Conservation (phyloP, 1,140 invertebrate genomes). For the Sminthurides bifidus region DNA sequence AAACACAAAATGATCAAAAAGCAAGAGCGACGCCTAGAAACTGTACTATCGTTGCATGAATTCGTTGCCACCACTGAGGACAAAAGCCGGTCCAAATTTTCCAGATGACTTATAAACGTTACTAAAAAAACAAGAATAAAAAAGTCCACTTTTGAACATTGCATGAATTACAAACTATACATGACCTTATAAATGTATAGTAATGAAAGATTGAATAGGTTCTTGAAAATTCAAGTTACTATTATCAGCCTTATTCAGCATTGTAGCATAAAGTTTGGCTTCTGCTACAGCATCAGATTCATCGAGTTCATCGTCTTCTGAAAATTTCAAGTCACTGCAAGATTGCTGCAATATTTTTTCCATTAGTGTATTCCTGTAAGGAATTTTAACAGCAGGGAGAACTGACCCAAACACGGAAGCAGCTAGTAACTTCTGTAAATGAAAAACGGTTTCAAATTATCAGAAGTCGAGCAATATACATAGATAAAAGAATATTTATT, state of each 20-base stretch:
- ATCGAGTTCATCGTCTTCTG: background rate
- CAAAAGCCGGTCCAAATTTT: background rate
- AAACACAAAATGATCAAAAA: background rate
- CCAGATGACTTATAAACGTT: background rate
- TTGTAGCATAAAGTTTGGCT: slow-evolving; percentile 13
- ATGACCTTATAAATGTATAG: background rate
- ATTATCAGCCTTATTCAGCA: slow-evolving; percentile 22
- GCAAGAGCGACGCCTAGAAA: background rate
- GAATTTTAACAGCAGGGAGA: slow-evolving; percentile 12
- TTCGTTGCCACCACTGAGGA: background rate
- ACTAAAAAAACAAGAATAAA: background rate
- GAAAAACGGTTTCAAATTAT: background rate
- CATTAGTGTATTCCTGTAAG: slow-evolving; percentile 9
- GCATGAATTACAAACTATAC: background rate
- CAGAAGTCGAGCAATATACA: background rate
- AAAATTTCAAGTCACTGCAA: too few species aligned
- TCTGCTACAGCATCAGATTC: slow-evolving; percentile 1
- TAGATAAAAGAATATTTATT: background rate
- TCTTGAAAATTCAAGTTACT: slow-evolving; percentile 2
- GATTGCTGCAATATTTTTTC: slow-evolving; percentile 11
- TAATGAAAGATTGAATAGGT: slow-evolving; percentile 1
- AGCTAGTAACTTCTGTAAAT: slow-evolving; percentile 14
- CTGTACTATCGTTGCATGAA: background rate
- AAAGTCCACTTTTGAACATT: background rate
- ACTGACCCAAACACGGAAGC: slow-evolving; percentile 18